Conservation (phyloP, 2,888 invertebrate species). For the Monopis laevigella region DNA sequence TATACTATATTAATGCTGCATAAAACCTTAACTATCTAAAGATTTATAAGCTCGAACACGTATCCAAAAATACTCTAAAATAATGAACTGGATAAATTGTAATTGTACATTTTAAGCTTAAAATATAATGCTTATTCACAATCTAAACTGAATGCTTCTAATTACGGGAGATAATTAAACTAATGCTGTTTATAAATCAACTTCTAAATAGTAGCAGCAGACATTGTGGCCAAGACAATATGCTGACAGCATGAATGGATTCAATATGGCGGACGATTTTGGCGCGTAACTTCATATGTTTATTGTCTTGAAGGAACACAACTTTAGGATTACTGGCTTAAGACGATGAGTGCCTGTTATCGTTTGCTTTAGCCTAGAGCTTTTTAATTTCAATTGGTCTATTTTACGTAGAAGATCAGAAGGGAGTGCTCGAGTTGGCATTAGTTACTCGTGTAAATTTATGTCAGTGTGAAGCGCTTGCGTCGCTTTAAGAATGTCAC, state of each 20-base stretch:
- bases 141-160: conserved; percentile 23
- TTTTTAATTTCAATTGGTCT: conserved; percentile 61
- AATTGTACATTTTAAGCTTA: neutral
- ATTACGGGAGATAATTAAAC: conserved; percentile 58
- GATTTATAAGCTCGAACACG: too few relatives aligned
- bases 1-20: too few relatives aligned
- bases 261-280: conserved; percentile 53
- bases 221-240: conserved; percentile 55
- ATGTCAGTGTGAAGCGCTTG: neutral
- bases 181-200: conserved; percentile 53
- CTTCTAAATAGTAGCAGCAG: conserved; percentile 49
- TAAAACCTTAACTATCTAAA: too few relatives aligned
- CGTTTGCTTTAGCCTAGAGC: too few relatives aligned
- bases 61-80: neutral
- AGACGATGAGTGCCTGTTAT: conserved; percentile 55
- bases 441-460: conserved; percentile 2
- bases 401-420: too few relatives aligned
- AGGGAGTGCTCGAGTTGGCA: neutral
- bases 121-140: conserved; percentile 1
- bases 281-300: conserved; percentile 57
- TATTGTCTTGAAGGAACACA: conserved; percentile 52
- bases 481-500: neutral
- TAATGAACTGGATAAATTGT: conserved; percentile 10
- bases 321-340: conserved; percentile 58
- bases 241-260: conserved; percentile 63